phyloP scores from a whole-genome alignment of 2,113 vertebrate species.

The Paraplagusia blochii region DNA sequence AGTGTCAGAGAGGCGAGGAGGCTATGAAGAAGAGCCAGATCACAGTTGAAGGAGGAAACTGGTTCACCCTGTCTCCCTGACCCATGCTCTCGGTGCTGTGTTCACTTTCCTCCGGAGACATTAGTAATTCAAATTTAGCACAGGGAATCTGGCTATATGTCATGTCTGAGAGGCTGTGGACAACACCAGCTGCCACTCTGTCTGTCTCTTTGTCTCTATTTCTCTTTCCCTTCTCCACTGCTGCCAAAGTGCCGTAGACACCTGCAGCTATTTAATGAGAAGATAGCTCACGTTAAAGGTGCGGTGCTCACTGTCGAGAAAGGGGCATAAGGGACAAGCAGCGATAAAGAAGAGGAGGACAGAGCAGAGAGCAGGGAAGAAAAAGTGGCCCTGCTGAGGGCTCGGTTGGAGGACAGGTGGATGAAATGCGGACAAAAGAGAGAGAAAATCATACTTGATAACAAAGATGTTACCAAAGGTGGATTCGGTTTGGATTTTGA shows the following conservation, averaged over 20 bases:
- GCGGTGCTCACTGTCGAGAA: constrained; percentile 57
- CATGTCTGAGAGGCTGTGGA: constrained; percentile 44
- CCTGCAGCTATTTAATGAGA: constrained; percentile 72
- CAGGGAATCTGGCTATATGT: constrained; percentile 47
- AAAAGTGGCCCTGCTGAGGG: constrained; percentile 12
- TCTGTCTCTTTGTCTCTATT: constrained; percentile 4
- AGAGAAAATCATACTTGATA: constrained; percentile 7
- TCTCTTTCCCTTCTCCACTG: constrained; percentile 4
- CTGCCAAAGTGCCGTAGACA: constrained; percentile 45
- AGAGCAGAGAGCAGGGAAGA: constrained; percentile 12
- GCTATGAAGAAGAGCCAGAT: constrained; percentile 39
- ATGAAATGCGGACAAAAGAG: constrained; percentile 3
- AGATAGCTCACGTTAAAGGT: constrained; percentile 70
- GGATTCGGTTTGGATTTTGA: constrained; percentile 7
- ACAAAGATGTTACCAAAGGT: constrained; percentile 2
- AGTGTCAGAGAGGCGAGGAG: constrained; percentile 31
- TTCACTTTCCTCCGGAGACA: constrained; percentile 46
- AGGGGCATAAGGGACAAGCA: constrained; percentile 35
- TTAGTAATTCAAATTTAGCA: constrained; percentile 53
- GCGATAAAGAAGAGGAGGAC: constrained; percentile 20
- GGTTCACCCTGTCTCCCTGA: constrained; percentile 36
- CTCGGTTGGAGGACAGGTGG: constrained; percentile 1
- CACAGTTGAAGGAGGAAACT: constrained; percentile 19
- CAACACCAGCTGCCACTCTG: constrained; percentile 24
- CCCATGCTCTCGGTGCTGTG: constrained; percentile 30